Percentiles rank a stretch among this genome's conserved stretches.
Conservation (phyloP, 2,888 invertebrate genomes). For the Molanna angustata region DNA sequence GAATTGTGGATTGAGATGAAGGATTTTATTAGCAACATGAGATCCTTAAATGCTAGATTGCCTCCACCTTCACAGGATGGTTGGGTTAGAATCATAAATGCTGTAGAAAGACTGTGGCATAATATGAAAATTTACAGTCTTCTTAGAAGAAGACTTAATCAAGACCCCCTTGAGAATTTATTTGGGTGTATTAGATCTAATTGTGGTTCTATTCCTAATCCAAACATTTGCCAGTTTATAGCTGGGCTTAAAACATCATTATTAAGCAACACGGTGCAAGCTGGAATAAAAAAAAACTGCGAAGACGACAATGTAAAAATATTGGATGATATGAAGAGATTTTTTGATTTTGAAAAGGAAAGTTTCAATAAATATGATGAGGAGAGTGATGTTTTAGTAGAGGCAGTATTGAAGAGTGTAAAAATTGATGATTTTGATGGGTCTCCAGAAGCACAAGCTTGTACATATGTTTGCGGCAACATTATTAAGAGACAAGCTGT, state of each 20-base stretch:
- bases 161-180: background rate
- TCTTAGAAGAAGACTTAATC: background rate
- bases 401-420: conserved; percentile 1
- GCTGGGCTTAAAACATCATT: conserved; percentile 1
- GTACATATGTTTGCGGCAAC: background rate
- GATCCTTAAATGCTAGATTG: background rate
- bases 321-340: conserved; percentile 3
- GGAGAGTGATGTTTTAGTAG: background rate
- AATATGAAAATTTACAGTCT: conserved; percentile 1
- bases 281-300: background rate
- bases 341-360: conserved; percentile 1
- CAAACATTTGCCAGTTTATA: background rate
- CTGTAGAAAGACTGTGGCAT: conserved; percentile 3
- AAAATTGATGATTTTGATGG: conserved; percentile 3
- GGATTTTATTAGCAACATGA: background rate
- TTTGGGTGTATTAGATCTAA: background rate
- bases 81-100: conserved; percentile 2
- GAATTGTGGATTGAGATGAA: background rate
- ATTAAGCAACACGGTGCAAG: background rate
- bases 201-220: conserved; percentile 3
- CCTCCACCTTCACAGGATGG: conserved; percentile 2
- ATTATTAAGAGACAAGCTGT: conserved; percentile 1
- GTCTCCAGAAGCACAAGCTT: conserved; percentile 2
- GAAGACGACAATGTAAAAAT: background rate
- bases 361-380: too few species aligned